These are phyloP conservation scores for Gymnocypris eckloni DNA, from an alignment of 2,797 vertebrate genomes.

Conservation along the genomic window DNA sequence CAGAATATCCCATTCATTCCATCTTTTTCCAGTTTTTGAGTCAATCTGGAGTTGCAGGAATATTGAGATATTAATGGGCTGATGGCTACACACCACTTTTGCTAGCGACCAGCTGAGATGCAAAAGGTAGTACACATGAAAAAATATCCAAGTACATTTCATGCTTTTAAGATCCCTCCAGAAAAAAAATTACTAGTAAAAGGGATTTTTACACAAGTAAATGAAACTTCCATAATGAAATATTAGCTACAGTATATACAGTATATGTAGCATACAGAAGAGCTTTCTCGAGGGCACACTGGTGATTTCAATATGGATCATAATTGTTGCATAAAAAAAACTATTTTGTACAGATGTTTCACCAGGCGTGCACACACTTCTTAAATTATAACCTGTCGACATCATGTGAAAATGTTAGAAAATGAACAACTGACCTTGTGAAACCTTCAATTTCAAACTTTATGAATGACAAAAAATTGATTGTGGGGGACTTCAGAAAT, in stretches of 20 bases:
- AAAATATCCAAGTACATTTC: background rate
- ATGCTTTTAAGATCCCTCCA: background rate
- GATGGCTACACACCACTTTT: background rate
- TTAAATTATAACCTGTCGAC: background rate
- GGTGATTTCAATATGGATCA: background rate
- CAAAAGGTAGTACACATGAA: background rate
- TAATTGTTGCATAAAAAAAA: background rate
- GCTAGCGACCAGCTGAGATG: background rate
- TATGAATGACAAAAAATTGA: conserved; percentile 27
- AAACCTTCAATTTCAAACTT: conserved; percentile 21
- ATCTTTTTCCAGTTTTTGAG: background rate
- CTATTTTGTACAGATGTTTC: background rate
- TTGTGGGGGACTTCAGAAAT: no score
- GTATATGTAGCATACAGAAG: background rate
- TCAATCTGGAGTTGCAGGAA: background rate
- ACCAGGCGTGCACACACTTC: background rate
- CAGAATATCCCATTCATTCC: background rate
- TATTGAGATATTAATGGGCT: background rate
- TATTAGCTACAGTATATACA: background rate
- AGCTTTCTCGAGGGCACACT: background rate
- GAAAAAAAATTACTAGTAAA: background rate
- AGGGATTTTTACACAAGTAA: background rate
- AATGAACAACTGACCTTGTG: conserved; percentile 46
- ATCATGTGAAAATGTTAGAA: conserved; percentile 38
- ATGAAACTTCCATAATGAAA: background rate